Evolutionary conservation across 2,888 invertebrate species (phyloP).

Genomic region (Molorchus minor): DNA sequence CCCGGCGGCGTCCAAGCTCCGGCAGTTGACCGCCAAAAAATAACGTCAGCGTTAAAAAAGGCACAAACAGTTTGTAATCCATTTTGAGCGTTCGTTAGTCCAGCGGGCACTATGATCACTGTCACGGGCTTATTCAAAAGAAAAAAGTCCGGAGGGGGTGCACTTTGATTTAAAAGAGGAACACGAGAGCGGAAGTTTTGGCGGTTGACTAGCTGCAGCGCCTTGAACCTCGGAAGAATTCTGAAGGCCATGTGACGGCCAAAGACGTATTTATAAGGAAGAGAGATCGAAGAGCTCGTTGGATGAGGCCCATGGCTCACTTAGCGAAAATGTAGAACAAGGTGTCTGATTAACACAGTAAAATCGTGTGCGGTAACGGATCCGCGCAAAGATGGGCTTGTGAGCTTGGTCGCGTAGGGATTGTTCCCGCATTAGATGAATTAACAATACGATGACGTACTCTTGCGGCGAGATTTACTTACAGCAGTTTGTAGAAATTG

Average conservation of each 20-base stretch:
- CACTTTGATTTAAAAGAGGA: too few relatives aligned
- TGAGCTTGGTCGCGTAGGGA: not conserved
- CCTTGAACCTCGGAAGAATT: slow-evolving; percentile 58
- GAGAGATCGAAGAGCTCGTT: slow-evolving; percentile 54
- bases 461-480: too few relatives aligned
- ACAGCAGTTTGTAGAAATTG: too few relatives aligned
- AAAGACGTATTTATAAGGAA: slow-evolving; percentile 58
- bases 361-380: slow-evolving; percentile 15
- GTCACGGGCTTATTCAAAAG: too few relatives aligned
- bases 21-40: slow-evolving; percentile 26
- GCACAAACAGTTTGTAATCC: slow-evolving; percentile 32
- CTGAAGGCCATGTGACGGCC: slow-evolving; percentile 54
- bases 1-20: slow-evolving; percentile 22
- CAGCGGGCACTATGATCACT: not conserved
- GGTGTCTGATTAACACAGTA: slow-evolving; percentile 43
- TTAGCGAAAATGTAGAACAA: slow-evolving; percentile 57
- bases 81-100: slow-evolving; percentile 19
- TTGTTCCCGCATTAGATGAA: not conserved
- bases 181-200: too few relatives aligned
- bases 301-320: slow-evolving; percentile 55
- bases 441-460: too few relatives aligned
- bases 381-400: not conserved
- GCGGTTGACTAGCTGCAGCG: slow-evolving; percentile 35
- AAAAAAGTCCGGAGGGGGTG: not conserved
- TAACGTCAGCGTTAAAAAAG: too few relatives aligned